phyloP scores from a whole-genome alignment of 2,888 invertebrate genomes.

The Drosophila setosimentum region DNA sequence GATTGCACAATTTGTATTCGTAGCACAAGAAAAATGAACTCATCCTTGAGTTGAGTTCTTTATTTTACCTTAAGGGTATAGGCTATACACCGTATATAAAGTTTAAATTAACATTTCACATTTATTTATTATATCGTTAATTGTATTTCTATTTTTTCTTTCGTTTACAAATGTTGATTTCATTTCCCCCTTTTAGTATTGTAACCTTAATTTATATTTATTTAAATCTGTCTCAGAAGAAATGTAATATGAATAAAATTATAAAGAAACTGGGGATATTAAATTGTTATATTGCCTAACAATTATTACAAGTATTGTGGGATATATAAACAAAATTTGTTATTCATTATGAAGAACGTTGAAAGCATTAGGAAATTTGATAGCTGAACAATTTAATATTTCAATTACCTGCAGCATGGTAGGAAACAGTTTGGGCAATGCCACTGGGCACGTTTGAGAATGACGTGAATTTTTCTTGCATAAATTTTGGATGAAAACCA shows the following conservation, averaged over 20 bases:
- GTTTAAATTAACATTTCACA: not conserved
- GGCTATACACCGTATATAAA: not conserved
- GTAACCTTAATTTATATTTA: not conserved
- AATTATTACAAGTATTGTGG: not conserved
- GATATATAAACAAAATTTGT: not conserved
- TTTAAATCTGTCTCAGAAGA: not conserved
- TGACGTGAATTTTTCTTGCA: slow-evolving; percentile 55
- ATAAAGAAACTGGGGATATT: not conserved
- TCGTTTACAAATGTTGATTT: not conserved
- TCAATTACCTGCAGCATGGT: slow-evolving; percentile 15
- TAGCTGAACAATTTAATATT: slow-evolving; percentile 26
- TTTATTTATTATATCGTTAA: not conserved
- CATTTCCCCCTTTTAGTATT: too few species aligned
- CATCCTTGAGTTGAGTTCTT: not conserved
- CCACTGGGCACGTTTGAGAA: slow-evolving; percentile 43
- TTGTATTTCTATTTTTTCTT: not conserved
- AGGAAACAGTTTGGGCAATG: not conserved
- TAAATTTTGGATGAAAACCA: slow-evolving; percentile 43
- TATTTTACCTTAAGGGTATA: not conserved
- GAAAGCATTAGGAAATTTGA: not conserved
- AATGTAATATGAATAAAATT: not conserved
- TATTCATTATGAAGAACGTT: not conserved
- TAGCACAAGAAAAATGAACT: not conserved
- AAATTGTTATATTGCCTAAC: not conserved
- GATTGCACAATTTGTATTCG: not conserved